Evolutionary conservation across 1,140 invertebrate genomes (phyloP).

Genomic region (Drosophila sulfurigaster): DNA sequence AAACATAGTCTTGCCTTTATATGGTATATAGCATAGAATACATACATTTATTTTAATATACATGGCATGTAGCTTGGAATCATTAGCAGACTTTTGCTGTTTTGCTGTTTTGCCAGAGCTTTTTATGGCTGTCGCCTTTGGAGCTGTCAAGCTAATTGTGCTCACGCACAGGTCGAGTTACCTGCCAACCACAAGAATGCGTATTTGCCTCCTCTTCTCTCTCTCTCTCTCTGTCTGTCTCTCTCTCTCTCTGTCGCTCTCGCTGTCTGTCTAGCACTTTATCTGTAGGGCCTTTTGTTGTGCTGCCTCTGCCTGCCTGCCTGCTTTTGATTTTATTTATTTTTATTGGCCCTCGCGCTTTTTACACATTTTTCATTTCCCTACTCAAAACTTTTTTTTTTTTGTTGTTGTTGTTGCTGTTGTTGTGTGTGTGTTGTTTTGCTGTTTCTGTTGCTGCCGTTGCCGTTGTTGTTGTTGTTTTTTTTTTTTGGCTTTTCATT

Average conservation of each 20-base stretch:
- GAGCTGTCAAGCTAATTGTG: slow-evolving; percentile 13
- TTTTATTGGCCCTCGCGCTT: slow-evolving; percentile 54
- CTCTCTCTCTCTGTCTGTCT: not conserved
- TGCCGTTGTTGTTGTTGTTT: slow-evolving; percentile 20
- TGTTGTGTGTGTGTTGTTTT: slow-evolving; percentile 1
- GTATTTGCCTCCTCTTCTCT: not conserved
- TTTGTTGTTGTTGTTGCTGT: slow-evolving; percentile 16
- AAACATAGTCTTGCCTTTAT: too few relatives aligned
- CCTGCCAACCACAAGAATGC: slow-evolving; percentile 11
- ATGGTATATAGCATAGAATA: too few relatives aligned
- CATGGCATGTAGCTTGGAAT: too few relatives aligned
- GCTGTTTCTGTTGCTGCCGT: not conserved
- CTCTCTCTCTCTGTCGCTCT: not conserved
- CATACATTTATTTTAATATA: too few relatives aligned
- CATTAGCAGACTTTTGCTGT: not conserved
- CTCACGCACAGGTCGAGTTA: slow-evolving; percentile 19
- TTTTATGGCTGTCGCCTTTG: not conserved
- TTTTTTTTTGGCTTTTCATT: slow-evolving; percentile 46
- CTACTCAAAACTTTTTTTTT: slow-evolving; percentile 28
- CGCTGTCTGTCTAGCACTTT: slow-evolving; percentile 25
- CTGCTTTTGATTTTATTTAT: slow-evolving; percentile 46
- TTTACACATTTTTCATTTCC: slow-evolving; percentile 55
- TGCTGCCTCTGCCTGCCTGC: slow-evolving; percentile 3
- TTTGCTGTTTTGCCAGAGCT: not conserved
- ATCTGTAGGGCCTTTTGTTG: slow-evolving; percentile 26